Conservation (phyloP, 2,888 invertebrate species). For the Cryptosula pallasiana region DNA sequence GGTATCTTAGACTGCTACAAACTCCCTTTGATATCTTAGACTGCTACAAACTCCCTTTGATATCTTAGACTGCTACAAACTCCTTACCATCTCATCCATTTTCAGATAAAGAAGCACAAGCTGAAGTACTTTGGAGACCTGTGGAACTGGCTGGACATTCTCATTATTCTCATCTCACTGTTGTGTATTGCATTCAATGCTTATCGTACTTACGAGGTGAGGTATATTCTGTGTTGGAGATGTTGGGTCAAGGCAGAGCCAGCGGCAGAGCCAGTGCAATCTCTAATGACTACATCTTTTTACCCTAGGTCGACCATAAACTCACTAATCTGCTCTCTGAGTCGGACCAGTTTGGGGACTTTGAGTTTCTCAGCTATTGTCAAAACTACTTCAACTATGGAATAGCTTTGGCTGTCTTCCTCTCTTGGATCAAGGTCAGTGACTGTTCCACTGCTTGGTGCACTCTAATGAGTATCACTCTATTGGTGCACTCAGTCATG, state of each 20-base stretch:
- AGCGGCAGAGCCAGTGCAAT: too few relatives aligned
- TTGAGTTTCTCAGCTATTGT: constrained; percentile 59
- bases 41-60: too few relatives aligned
- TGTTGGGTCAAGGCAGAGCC: too few relatives aligned
- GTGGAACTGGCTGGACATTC: constrained; percentile 61
- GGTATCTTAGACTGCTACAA: too few relatives aligned
- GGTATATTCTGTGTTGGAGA: too few relatives aligned
- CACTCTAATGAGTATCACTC: too few relatives aligned
- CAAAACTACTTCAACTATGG: constrained; percentile 58
- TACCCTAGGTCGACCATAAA: constrained; percentile 30
- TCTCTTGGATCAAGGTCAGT: constrained; percentile 61
- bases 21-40: too few relatives aligned
- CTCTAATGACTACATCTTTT: not conserved
- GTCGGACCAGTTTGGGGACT: constrained; percentile 54
- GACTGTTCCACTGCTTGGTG: too few relatives aligned
- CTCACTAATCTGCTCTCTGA: constrained; percentile 43
- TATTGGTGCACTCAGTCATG: too few relatives aligned
- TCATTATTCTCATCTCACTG: constrained; percentile 55
- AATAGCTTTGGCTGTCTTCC: constrained; percentile 59
- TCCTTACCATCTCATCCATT: too few relatives aligned
- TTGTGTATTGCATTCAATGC: constrained; percentile 50
- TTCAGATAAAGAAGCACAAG: constrained; percentile 31
- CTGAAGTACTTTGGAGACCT: constrained; percentile 55
- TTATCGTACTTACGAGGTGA: constrained; percentile 50
- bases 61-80: too few relatives aligned